Conservation (phyloP, 2,113 vertebrate species). For the Pteruthius melanotis region DNA sequence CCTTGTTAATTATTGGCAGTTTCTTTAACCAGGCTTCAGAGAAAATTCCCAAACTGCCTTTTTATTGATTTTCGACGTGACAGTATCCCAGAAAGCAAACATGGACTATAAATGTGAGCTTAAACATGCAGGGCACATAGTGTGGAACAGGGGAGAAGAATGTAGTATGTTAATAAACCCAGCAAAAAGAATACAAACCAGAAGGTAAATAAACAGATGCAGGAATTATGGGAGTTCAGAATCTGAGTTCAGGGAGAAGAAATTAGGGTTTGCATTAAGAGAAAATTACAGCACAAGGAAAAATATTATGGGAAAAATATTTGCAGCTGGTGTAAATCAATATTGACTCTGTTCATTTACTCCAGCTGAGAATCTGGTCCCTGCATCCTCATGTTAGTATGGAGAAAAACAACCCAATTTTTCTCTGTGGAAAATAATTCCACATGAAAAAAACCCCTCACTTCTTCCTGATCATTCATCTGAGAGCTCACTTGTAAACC, state of each 20-base stretch:
- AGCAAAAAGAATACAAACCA: slow-evolving; percentile 3
- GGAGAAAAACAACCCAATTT: neutral
- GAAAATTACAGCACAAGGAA: neutral
- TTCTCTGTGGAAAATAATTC: neutral
- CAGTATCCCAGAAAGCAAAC: neutral
- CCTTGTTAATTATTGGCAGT: neutral
- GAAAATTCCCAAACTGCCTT: slow-evolving; percentile 1
- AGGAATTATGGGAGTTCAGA: neutral
- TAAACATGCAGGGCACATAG: neutral
- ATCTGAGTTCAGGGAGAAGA: neutral
- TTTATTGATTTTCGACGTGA: slow-evolving; percentile 35
- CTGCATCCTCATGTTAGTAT: neutral
- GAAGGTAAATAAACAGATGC: neutral
- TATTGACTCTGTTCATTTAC: neutral
- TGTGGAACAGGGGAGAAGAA: neutral
- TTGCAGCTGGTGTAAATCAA: neutral
- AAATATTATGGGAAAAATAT: slow-evolving; percentile 3
- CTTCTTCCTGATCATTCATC: neutral
- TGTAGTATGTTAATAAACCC: neutral
- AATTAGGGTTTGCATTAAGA: neutral
- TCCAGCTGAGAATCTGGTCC: neutral
- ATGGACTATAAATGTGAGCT: neutral
- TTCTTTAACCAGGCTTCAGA: slow-evolving; percentile 49
- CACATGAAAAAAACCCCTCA: neutral
- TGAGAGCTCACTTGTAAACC: neutral